phyloP scores from a whole-genome alignment of 2,888 invertebrate species.

The Chrysodeixis includens region DNA sequence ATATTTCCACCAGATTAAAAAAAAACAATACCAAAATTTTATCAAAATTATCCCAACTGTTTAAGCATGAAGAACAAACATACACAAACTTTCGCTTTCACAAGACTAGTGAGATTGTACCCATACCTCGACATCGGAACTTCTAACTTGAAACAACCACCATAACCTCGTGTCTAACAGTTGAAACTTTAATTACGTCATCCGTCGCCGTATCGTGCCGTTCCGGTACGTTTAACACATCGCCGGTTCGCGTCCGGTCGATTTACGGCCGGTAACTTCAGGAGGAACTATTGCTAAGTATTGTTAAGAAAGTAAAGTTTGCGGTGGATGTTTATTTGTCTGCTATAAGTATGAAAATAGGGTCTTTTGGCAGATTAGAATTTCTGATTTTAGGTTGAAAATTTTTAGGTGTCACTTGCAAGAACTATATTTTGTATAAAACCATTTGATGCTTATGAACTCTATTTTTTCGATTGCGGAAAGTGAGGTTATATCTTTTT shows the following conservation, averaged over 20 bases:
- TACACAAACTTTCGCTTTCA: no score
- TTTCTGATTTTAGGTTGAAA: no score
- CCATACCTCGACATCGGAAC: background rate
- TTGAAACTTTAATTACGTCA: conserved; percentile 50
- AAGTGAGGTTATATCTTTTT: no score
- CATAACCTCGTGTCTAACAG: conserved; percentile 11
- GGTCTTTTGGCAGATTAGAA: background rate
- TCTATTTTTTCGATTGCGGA: no score
- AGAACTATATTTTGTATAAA: no score
- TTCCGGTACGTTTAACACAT: conserved; percentile 58
- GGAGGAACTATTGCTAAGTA: conserved; percentile 38
- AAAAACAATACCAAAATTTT: no score
- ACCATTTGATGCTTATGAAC: no score
- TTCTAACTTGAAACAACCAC: background rate
- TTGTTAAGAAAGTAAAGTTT: conserved; percentile 5
- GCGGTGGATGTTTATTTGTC: background rate
- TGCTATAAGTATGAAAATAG: background rate
- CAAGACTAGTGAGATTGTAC: no score
- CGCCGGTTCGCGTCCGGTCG: conserved; percentile 22
- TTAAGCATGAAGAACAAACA: no score
- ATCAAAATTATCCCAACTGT: no score
- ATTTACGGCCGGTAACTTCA: conserved; percentile 41
- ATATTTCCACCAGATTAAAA: no score
- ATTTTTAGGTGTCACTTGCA: no score
- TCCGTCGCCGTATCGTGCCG: conserved; percentile 48